Base-by-base conservation (phyloP, 1,140 invertebrate genomes). In the Drosophila bifasciata region DNA sequence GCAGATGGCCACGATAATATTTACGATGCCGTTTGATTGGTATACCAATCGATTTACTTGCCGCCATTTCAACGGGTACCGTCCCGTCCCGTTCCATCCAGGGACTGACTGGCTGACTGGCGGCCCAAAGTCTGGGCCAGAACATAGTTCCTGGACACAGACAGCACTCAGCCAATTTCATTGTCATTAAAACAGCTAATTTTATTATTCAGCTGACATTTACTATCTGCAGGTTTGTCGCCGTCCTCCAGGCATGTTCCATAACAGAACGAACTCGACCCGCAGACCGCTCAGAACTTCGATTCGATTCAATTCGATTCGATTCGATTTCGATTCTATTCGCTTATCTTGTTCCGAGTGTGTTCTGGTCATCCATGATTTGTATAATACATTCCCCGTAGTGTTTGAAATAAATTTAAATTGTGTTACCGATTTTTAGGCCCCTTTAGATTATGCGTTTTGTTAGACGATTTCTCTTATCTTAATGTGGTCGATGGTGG, bases 401-500 rank as follows among this genome's bases (percentile, higher is more conserved):
- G 59, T 59, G 51, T 79, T 78, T 71, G 43, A 83, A 72, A 88
- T 83, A 72, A 72, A 88, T 88, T 88, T 83, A 88, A 89, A 89
- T 85, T 78, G 77, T 89, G 68, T 89, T 85, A 89, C 79, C 79
- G 66, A 88, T 84, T 89, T 79, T 72, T 62, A 78, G 70, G 66
- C 63, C 19, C 45, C 69, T 58, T 45, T 69, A 90, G 89, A 90
- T 90, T 90, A 90, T 90, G 89, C 84, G 89, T 90, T 90, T 90
- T 90, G 89, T 90, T 74, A 90, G 78, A 86, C 72, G 80, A 89
- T 90, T 85, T 79, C 69, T 74, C 79, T 90, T 90, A 90, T 90
- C 89, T 90, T 89, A 85, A 90, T 89, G 89, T 71, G 57, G 23
- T 43, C 40, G 40, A 43, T 57, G 51, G 32, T 25, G 6, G 25